Conservation (phyloP, 2,888 invertebrate species). For the Coenonympha glycerion region DNA sequence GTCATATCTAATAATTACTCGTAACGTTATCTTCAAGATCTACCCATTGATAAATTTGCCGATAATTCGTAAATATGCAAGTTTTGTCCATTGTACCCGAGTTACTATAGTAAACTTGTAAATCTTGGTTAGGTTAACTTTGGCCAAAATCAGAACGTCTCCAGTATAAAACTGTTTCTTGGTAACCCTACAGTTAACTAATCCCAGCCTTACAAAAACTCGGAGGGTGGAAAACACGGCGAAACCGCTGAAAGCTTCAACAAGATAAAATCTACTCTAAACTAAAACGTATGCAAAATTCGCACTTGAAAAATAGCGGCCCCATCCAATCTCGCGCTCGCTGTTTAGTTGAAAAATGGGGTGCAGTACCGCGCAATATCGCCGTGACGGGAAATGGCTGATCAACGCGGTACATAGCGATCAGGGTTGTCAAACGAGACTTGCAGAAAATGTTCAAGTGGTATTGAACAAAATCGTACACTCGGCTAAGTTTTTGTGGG, state of each 20-base stretch:
- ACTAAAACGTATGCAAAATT: constrained; percentile 47
- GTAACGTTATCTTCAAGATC: no score
- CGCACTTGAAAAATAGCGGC: constrained; percentile 41
- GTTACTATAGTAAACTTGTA: no score
- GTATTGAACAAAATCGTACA: background rate
- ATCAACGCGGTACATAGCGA: constrained; percentile 17
- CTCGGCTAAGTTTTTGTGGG: no score
- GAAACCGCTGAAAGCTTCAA: constrained; percentile 27
- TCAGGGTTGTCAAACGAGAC: constrained; percentile 1
- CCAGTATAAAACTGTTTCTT: background rate
- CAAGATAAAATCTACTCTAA: constrained; percentile 29
- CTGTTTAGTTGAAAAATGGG: constrained; percentile 51
- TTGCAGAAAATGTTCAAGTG: background rate
- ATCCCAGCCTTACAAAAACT: background rate
- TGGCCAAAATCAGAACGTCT: no score
- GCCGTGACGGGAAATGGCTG: constrained; percentile 39
- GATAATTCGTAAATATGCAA: no score
- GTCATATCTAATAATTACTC: no score
- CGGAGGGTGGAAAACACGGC: constrained; percentile 1
- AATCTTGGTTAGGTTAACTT: no score
- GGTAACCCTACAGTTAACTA: background rate
- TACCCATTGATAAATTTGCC: no score
- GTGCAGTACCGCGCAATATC: constrained; percentile 43
- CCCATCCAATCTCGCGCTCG: constrained; percentile 38
- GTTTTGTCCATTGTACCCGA: no score